A percentile compares a stretch with the other conserved stretches of the same genome.
Conservation (phyloP, 2,888 invertebrate genomes). For the Neoitamus cyanurus region DNA sequence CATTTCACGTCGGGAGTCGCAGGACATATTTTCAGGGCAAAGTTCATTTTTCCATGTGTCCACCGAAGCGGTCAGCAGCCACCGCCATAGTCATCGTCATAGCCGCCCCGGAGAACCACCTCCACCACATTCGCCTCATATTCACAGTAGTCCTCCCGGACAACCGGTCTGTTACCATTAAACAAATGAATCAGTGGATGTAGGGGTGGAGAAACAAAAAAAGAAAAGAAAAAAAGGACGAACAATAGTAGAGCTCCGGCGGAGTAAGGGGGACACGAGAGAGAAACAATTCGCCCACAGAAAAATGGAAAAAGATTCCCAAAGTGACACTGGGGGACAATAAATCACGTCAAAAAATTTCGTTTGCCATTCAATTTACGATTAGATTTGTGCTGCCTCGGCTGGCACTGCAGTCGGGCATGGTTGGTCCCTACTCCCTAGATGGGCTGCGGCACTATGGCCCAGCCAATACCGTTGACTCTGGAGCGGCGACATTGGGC, state of each 20-base stretch:
- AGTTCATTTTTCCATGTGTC: conserved; percentile 20
- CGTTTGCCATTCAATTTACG: conserved; percentile 46
- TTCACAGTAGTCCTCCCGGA: conserved; percentile 7
- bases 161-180: conserved; percentile 10
- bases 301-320: conserved; percentile 38
- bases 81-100: neutral
- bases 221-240: neutral
- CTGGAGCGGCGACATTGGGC: no score
- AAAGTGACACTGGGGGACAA: conserved; percentile 42
- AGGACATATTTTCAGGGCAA: conserved; percentile 14
- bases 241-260: neutral
- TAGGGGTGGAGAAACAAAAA: neutral
- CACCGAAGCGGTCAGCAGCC: neutral
- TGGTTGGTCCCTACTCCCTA: neutral
- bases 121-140: neutral
- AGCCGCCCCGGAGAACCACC: neutral
- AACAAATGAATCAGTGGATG: conserved; percentile 14
- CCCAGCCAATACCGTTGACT: neutral
- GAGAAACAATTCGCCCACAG: conserved; percentile 36
- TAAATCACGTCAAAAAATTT: conserved; percentile 48
- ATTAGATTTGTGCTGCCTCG: conserved; percentile 43
- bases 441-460: neutral
- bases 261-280: neutral
- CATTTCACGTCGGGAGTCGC: conserved; percentile 24
- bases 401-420: conserved; percentile 9